phyloP scores from a whole-genome alignment of 2,888 invertebrate genomes.

The Scaptomyza caliginosa region DNA sequence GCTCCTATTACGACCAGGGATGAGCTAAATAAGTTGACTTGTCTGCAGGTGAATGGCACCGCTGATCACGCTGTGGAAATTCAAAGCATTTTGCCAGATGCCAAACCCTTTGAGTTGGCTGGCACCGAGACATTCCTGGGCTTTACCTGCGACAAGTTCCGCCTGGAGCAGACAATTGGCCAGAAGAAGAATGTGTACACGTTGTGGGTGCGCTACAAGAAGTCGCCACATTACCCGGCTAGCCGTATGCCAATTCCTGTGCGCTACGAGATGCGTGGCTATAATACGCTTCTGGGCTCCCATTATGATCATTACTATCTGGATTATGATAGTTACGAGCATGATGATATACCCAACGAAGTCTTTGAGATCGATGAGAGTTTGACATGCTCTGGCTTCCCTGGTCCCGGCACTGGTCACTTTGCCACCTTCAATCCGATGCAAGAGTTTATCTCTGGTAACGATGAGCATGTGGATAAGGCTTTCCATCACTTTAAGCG shows the following conservation, averaged over 20 bases:
- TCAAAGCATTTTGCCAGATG: constrained; percentile 93
- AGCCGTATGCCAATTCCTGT: constrained; percentile 88
- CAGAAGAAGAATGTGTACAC: constrained; percentile 94
- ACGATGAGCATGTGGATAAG: constrained; percentile 90
- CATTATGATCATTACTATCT: constrained; percentile 98
- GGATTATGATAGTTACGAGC: constrained; percentile 89
- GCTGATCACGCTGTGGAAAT: constrained; percentile 86
- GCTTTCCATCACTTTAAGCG: constrained; percentile 90
- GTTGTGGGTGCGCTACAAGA: constrained; percentile 92
- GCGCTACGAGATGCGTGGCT: constrained; percentile 97
- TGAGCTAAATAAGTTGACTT: constrained; percentile 89
- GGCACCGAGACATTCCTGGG: constrained; percentile 90
- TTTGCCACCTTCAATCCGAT: constrained; percentile 96
- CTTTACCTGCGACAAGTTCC: constrained; percentile 91
- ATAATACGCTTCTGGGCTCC: constrained; percentile 95
- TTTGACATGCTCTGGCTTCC: constrained; percentile 90
- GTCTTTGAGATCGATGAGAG: constrained; percentile 88
- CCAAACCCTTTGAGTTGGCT: constrained; percentile 88
- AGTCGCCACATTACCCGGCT: constrained; percentile 84
- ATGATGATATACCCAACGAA: constrained; percentile 88
- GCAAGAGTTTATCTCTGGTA: constrained; percentile 92
- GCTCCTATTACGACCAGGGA: constrained; percentile 93
- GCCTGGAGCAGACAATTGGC: constrained; percentile 88
- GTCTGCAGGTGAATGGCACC: constrained; percentile 93
- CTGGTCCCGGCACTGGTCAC: constrained; percentile 94